Evolutionary conservation across 2,888 invertebrate genomes (phyloP).

Genomic region (Erpobdella octoculata): DNA sequence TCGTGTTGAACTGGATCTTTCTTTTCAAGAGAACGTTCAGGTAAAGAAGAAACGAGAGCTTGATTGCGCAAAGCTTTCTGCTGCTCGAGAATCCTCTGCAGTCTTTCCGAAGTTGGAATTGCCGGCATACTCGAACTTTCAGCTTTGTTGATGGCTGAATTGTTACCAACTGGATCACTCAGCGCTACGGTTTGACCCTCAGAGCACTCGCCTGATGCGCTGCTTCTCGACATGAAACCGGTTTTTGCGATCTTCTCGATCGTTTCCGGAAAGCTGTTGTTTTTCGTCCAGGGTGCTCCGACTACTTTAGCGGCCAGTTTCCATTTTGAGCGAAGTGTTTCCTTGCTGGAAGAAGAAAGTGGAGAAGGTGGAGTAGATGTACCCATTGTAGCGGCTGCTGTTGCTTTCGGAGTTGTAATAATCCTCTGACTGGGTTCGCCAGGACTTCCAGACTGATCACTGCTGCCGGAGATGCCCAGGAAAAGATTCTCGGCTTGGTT

Average conservation of each 20-base stretch:
- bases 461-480: conserved; percentile 3
- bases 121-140: conserved; percentile 21
- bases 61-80: conserved; percentile 23
- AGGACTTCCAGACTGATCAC: neutral
- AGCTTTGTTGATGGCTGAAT: neutral
- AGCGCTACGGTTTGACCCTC: neutral
- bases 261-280: conserved; percentile 23
- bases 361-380: neutral
- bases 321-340: conserved; percentile 15
- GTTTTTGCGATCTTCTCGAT: neutral
- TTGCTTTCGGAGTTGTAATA: neutral
- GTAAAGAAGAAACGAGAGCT: conserved; percentile 10
- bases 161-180: neutral
- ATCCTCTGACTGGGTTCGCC: neutral
- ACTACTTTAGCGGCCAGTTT: conserved; percentile 24
- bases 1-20: neutral
- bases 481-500: conserved; percentile 1
- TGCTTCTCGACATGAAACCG: conserved; percentile 7
- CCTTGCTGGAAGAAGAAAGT: neutral
- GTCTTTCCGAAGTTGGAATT: conserved; percentile 18
- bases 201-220: neutral
- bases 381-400: neutral
- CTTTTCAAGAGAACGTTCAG: neutral
- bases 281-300: conserved; percentile 22
- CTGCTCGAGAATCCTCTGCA: conserved; percentile 22